These are phyloP conservation scores for Gasterosteus nipponicus DNA, from an alignment of 2,113 vertebrate genomes.

Conservation along the genomic window DNA sequence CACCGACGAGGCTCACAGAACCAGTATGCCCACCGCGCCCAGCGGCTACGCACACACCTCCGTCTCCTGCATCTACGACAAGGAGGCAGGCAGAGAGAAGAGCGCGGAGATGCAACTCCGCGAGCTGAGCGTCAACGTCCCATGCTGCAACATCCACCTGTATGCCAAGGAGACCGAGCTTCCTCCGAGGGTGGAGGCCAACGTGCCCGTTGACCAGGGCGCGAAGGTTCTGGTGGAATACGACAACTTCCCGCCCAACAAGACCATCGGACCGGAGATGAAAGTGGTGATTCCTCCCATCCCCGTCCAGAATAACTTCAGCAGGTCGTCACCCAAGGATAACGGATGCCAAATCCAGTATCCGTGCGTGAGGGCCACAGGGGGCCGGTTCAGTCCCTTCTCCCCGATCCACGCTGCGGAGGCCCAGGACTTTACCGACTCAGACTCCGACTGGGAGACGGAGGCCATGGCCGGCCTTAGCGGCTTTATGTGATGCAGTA, in stretches of 20 bases:
- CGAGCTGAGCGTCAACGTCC: slow-evolving; percentile 43
- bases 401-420: slow-evolving; percentile 77
- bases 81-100: slow-evolving; percentile 42
- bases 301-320: slow-evolving; percentile 69
- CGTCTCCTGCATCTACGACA: slow-evolving; percentile 62
- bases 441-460: slow-evolving; percentile 87
- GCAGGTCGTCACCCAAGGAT: slow-evolving; percentile 64
- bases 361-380: slow-evolving; percentile 15
- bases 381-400: slow-evolving; percentile 71
- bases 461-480: slow-evolving; percentile 78
- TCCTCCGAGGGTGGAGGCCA: slow-evolving; percentile 36
- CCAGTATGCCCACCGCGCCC: slow-evolving; percentile 33
- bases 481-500: slow-evolving; percentile 66
- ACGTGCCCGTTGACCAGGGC: slow-evolving; percentile 2
- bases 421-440: slow-evolving; percentile 77
- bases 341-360: slow-evolving; percentile 56
- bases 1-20: slow-evolving; percentile 46
- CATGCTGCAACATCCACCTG: slow-evolving; percentile 54
- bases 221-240: slow-evolving; percentile 75
- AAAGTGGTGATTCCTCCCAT: slow-evolving; percentile 81
- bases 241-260: slow-evolving; percentile 84
- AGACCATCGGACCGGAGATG: slow-evolving; percentile 82
- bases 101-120: slow-evolving; percentile 43
- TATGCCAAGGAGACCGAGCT: slow-evolving; percentile 54
- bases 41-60: slow-evolving; percentile 47